Evolutionary conservation across 1,140 invertebrate genomes (phyloP), one percentile per base, ranked within the genome.

Genomic region (Caenorhabditis inopinata): DNA sequence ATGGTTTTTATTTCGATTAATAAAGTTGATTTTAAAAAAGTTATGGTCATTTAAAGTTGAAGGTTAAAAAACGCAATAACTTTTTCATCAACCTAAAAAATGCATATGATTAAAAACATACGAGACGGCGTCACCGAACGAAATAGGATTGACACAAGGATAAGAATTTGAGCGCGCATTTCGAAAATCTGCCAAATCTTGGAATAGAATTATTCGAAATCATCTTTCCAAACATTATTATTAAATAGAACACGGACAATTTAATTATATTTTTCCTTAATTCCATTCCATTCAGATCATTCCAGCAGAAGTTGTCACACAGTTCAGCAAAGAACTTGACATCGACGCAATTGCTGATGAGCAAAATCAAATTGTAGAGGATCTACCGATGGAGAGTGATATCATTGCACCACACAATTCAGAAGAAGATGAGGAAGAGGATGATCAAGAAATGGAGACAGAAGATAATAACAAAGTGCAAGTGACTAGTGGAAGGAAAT

Each of bases 261-360:
- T n/a, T n/a, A n/a, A n/a, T n/a, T n/a, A n/a, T n/a, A n/a, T n/a
- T n/a, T n/a, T n/a, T n/a, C n/a, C n/a, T n/a, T n/a, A n/a, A n/a
- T n/a, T n/a, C n/a, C n/a, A n/a, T n/a, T n/a, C n/a, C n/a, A n/a
- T n/a, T n/a, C n/a, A n/a, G n/a, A n/a, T n/a, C n/a, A n/a, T 87
- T 96, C 45, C 93, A 85, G 92, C 94, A 9, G 91, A 92, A 85
- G 93, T 98, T 84, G 93, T 97, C 0, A 89, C 89, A 12, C 89
- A 92, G 85, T 91, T 93, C 83, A 91, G 92, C 3, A 91, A 93
- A 82, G 95, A 96, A 88, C 98, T 98, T 87, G 93, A 96, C 86
- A 92, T 97, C 12, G 93, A 95, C 81, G 88, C 85, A 12, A 38
- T 96, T 79, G 92, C 92, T 74, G 90, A 91, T 0, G 93, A 95